Evolutionary conservation across 1,140 invertebrate species (phyloP), one percentile per base, ranked within the genome.

Genomic region (Thaumetopoea pityocampa): DNA sequence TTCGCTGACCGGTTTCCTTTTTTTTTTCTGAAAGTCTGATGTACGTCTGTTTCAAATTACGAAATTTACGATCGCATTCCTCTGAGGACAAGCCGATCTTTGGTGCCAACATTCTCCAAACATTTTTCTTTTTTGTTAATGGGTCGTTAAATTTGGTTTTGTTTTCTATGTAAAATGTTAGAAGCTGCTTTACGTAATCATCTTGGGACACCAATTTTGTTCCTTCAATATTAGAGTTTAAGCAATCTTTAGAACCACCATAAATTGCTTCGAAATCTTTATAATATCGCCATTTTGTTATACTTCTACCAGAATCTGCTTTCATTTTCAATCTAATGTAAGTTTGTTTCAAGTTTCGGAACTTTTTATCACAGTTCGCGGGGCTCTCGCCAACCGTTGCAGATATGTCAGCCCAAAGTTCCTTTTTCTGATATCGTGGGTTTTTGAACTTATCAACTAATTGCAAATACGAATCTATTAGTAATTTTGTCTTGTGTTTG

Each of bases 11-110:
- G 30, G 66, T 66, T 11, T 56, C 48, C 28, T 41, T 50, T 23
- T 66, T 70, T 32, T 60, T 76, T 10, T 78, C 71, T 19, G 50
- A 49, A n/a, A 84, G 35, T 40, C 80, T 63, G 5, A 78, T 52
- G 26, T 78, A 84, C 1, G 80, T 84, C 35, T 81, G 77, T 46
- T 84, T 84, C 11, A 84, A 51, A 30, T 84, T 84, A 34, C 79
- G 55, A 48, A 80, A 84, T 27, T 84, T 84, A 40, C 70, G 73
- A 41, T 81, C 74, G 53, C 79, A 84, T 36, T 73, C 74, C 32
- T 73, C 79, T 9, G 67, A 28, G 9, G 68, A 48, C 11, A 80
- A 42, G 0, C 73, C 71, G 17, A 84, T 32, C 32, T 60, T 70
- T 7, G 59, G 50, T 7, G 54, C 59, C 8, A 83, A 63, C 7